Evolutionary conservation across 2,113 vertebrate species (phyloP).

Genomic region (Leptobrachium ailaonicum): DNA sequence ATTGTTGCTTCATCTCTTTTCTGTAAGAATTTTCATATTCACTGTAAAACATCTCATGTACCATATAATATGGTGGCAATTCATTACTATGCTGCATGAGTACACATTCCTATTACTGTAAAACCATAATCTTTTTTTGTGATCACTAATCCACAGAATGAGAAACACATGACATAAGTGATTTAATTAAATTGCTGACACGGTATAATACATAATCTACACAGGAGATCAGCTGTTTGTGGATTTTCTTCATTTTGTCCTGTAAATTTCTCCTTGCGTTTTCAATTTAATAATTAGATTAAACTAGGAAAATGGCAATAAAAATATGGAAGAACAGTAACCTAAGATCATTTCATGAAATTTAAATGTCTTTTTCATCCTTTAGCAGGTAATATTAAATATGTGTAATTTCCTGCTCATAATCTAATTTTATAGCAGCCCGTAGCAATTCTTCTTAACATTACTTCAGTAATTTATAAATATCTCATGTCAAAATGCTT

Average conservation of each 20-base stretch:
- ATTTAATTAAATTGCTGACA: not conserved
- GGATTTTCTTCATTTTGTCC: constrained; percentile 1
- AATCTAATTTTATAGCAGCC: constrained; percentile 47
- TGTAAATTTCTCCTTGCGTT: not conserved
- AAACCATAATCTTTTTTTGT: not conserved
- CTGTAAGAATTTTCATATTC: too few relatives aligned
- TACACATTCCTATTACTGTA: too few relatives aligned
- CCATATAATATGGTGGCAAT: too few relatives aligned
- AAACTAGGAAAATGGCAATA: constrained; percentile 32
- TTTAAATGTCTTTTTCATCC: constrained; percentile 30
- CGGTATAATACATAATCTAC: not conserved
- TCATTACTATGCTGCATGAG: too few relatives aligned
- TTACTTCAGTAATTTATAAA: constrained; percentile 44
- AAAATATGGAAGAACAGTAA: constrained; percentile 13
- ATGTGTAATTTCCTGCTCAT: constrained; percentile 44
- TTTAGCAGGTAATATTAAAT: constrained; percentile 47
- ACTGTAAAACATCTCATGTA: too few relatives aligned
- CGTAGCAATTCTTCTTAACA: constrained; percentile 19
- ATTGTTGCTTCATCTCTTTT: too few relatives aligned
- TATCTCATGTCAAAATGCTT: constrained; percentile 38
- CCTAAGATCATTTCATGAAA: constrained; percentile 34
- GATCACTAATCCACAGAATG: not conserved
- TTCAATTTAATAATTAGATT: constrained; percentile 23
- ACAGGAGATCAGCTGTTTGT: not conserved
- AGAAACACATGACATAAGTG: not conserved